Percentiles rank a stretch among this genome's conserved stretches.
phyloP scores from a whole-genome alignment of 2,888 invertebrate genomes.

The Phortica okadai region DNA sequence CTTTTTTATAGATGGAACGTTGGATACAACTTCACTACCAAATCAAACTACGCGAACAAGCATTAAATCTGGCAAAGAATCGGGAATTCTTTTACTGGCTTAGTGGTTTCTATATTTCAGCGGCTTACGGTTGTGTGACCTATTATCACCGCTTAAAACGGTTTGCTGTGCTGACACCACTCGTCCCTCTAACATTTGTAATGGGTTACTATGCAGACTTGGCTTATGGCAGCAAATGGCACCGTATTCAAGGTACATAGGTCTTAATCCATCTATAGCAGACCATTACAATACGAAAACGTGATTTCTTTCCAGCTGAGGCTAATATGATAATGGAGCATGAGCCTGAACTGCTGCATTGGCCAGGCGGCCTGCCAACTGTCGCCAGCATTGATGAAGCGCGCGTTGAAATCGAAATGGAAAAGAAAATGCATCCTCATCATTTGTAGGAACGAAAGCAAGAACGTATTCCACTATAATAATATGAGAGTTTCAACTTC shows the following conservation, averaged over 20 bases:
- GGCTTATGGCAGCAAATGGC: constrained; percentile 86
- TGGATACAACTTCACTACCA: constrained; percentile 89
- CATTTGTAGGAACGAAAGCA: constrained; percentile 68
- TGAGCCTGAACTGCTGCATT: constrained; percentile 82
- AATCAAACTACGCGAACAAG: constrained; percentile 85
- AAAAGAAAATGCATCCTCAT: constrained; percentile 81
- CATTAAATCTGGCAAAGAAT: constrained; percentile 83
- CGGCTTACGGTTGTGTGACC: constrained; percentile 77
- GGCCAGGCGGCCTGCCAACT: constrained; percentile 86
- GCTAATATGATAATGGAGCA: constrained; percentile 88
- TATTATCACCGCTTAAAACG: constrained; percentile 82
- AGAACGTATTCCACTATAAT: not conserved
- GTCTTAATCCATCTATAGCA: not conserved
- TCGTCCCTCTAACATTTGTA: constrained; percentile 84
- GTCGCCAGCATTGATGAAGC: constrained; percentile 84
- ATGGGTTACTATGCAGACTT: constrained; percentile 86
- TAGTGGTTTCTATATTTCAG: constrained; percentile 81
- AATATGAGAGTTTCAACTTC: too few relatives aligned
- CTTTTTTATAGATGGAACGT: constrained; percentile 81
- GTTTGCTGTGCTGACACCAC: constrained; percentile 80
- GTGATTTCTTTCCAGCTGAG: constrained; percentile 78
- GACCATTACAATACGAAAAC: not conserved
- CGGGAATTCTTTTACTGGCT: constrained; percentile 86
- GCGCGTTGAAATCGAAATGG: constrained; percentile 81
- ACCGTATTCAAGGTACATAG: constrained; percentile 83